Conservation (phyloP, 2,797 vertebrate species). For the Enteromius treurensis region DNA sequence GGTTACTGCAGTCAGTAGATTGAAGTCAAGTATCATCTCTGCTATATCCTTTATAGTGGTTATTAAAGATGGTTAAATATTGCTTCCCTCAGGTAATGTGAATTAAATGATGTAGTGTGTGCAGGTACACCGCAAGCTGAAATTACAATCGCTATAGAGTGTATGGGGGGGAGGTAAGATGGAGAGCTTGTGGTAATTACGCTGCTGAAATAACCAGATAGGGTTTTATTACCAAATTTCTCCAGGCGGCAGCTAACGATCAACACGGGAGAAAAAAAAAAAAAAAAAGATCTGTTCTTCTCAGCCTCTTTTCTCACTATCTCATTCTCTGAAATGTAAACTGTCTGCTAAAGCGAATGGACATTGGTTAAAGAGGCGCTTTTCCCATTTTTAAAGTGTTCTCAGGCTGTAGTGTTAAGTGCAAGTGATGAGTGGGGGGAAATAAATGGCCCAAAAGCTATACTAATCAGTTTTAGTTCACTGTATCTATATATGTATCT, state of each 20-base stretch:
- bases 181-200: constrained; percentile 67
- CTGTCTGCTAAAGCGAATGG: constrained; percentile 27
- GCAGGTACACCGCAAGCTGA: constrained; percentile 70
- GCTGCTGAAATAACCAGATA: constrained; percentile 71
- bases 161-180: constrained; percentile 15
- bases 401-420: neutral
- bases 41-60: constrained; percentile 38
- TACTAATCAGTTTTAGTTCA: neutral
- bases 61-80: constrained; percentile 70
- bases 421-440: neutral
- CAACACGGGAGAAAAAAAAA: constrained; percentile 59
- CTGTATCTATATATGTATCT: too few relatives aligned
- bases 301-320: constrained; percentile 30
- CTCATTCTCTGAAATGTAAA: constrained; percentile 37
- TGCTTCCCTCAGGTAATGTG: constrained; percentile 75
- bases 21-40: constrained; percentile 23
- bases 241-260: constrained; percentile 72
- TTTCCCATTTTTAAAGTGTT: constrained; percentile 2
- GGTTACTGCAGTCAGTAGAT: constrained; percentile 12
- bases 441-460: neutral
- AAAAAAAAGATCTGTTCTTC: constrained; percentile 37
- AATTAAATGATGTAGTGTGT: constrained; percentile 72
- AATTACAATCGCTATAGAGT: constrained; percentile 71
- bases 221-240: constrained; percentile 77
- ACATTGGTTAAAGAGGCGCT: neutral